Conservation (phyloP, 2,888 invertebrate species). For the Sialis fuliginosa region DNA sequence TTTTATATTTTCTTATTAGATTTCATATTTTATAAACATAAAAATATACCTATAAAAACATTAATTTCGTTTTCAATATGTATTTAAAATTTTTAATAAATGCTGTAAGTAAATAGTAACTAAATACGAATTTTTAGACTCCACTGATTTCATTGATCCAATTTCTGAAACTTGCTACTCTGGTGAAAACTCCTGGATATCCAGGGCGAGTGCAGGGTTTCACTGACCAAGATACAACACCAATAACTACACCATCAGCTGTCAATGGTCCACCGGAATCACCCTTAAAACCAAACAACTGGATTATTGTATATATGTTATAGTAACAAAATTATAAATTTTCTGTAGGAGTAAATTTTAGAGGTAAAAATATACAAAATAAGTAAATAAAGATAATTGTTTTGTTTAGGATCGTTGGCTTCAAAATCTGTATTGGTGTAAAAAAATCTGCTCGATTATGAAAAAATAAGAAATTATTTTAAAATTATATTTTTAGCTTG, state of each 20-base stretch:
- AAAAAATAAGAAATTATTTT: too few species aligned
- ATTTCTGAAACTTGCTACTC: constrained; percentile 2
- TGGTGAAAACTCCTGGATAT: constrained; percentile 2
- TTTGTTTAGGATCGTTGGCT: too few species aligned
- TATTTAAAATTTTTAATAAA: too few species aligned
- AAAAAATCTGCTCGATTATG: too few species aligned
- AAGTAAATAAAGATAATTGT: not conserved
- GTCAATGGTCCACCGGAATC: constrained; percentile 2
- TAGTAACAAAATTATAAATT: not conserved
- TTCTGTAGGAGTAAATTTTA: not conserved
- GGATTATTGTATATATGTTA: not conserved
- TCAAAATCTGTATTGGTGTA: too few species aligned
- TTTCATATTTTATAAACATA: too few species aligned
- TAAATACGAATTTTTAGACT: not conserved
- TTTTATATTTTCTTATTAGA: too few species aligned
- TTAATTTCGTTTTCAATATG: too few species aligned
- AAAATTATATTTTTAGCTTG: too few species aligned
- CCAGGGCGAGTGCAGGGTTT: not conserved
- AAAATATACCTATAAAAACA: too few species aligned
- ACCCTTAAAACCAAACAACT: not conserved
- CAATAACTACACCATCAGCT: not conserved
- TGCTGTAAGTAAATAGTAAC: too few species aligned
- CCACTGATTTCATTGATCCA: not conserved
- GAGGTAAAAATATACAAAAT: not conserved
- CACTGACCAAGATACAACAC: constrained; percentile 2